Percentiles rank a stretch among this genome's conserved stretches.
These are phyloP conservation scores for Tridacna gigas DNA, from an alignment of 2,888 invertebrate genomes.

Conservation along the genomic window DNA sequence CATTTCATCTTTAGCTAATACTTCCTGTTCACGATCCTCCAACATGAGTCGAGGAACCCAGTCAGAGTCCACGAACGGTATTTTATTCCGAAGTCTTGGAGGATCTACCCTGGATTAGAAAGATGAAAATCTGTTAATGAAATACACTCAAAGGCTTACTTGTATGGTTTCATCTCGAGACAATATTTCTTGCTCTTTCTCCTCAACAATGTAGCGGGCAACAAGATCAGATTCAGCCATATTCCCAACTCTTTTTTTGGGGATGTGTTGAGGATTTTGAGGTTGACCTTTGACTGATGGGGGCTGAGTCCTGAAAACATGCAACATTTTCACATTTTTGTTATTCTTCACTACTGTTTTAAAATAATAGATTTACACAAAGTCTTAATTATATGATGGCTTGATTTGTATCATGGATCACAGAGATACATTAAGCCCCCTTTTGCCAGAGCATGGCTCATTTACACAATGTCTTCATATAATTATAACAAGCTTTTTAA, in stretches of 20 bases:
- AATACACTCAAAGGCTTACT: slow-evolving; percentile 65
- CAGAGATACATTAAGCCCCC: too few relatives aligned
- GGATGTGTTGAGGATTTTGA: background rate
- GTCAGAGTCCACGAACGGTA: slow-evolving; percentile 52
- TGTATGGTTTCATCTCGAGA: slow-evolving; percentile 84
- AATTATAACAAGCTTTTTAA: too few relatives aligned
- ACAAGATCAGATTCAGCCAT: slow-evolving; percentile 58
- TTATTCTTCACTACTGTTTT: too few relatives aligned
- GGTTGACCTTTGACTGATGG: background rate
- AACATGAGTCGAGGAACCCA: slow-evolving; percentile 69
- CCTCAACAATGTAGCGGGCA: slow-evolving; percentile 75
- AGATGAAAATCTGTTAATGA: slow-evolving; percentile 8
- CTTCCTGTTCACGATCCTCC: slow-evolving; percentile 83
- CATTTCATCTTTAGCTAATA: slow-evolving; percentile 83
- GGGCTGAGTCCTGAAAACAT: slow-evolving; percentile 17
- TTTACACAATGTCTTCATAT: too few relatives aligned
- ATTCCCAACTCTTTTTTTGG: slow-evolving; percentile 44
- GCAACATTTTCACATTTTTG: too few relatives aligned
- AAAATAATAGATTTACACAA: background rate
- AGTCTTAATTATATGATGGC: background rate
- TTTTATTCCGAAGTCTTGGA: slow-evolving; percentile 39
- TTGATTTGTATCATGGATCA: background rate
- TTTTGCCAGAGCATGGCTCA: too few relatives aligned
- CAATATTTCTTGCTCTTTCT: slow-evolving; percentile 83
- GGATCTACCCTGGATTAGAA: slow-evolving; percentile 60